Conservation (phyloP, 2,888 invertebrate species). For the Neria commutata region DNA sequence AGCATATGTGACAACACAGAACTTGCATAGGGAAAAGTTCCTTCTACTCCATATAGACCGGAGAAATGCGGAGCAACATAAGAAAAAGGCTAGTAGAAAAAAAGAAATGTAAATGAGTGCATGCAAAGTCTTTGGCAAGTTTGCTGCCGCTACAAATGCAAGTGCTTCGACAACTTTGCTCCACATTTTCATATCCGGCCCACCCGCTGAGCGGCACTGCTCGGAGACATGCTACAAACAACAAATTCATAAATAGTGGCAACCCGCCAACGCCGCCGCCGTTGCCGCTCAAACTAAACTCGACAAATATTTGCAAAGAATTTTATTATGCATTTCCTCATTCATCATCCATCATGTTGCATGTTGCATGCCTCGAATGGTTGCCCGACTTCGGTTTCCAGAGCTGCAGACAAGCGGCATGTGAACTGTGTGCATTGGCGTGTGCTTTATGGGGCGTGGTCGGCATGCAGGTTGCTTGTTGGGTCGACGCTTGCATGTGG, state of each 20-base stretch:
- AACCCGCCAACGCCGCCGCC: background rate
- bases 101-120: too few relatives aligned
- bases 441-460: background rate
- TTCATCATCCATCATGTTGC: background rate
- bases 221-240: background rate
- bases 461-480: background rate
- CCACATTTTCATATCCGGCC: background rate
- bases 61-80: too few relatives aligned
- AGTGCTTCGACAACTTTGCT: background rate
- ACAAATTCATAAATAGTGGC: too few relatives aligned
- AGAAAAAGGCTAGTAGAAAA: too few relatives aligned
- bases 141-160: background rate
- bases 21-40: too few relatives aligned
- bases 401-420: too few relatives aligned
- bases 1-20: too few relatives aligned
- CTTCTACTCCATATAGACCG: too few relatives aligned
- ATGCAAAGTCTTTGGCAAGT: background rate
- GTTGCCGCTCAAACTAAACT: background rate
- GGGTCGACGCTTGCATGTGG: background rate
- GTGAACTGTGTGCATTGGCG: background rate
- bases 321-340: conserved; percentile 19
- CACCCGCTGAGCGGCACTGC: background rate
- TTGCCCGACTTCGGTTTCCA: too few relatives aligned
- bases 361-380: background rate
- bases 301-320: conserved; percentile 26